Conservation (phyloP, 2,113 vertebrate genomes). For the Alexandromys fortis region DNA sequence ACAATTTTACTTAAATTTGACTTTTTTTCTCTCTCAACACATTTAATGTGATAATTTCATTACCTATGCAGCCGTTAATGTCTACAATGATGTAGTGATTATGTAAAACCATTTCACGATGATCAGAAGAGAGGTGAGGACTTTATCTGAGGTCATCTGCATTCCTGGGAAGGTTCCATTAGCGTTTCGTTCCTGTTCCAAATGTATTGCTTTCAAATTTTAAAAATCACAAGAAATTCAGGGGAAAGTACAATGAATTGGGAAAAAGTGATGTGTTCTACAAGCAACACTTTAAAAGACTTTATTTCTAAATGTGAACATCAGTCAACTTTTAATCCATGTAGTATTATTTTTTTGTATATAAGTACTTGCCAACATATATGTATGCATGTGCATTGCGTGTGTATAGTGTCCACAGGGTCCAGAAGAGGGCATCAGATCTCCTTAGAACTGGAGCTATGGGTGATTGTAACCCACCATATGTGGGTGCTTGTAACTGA, state of each 20-base stretch:
- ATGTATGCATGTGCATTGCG: not conserved
- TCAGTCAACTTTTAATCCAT: not conserved
- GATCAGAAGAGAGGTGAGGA: not conserved
- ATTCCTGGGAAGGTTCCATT: slow-evolving; percentile 30
- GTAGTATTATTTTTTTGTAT: not conserved
- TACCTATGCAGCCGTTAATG: not conserved
- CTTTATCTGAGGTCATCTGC: not conserved
- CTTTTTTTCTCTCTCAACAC: slow-evolving; percentile 37
- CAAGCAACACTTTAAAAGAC: not conserved
- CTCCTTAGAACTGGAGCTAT: not conserved
- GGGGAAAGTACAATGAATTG: not conserved
- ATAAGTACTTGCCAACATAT: not conserved
- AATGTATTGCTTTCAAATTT: slow-evolving; percentile 57
- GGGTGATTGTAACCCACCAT: not conserved
- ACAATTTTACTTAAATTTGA: slow-evolving; percentile 58
- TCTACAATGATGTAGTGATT: slow-evolving; percentile 26
- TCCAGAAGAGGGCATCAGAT: not conserved
- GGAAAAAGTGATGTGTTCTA: not conserved
- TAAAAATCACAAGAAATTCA: slow-evolving; percentile 54
- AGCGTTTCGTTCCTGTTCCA: slow-evolving; percentile 39
- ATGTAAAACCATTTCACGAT: slow-evolving; percentile 26
- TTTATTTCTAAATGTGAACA: not conserved
- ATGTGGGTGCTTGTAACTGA: not conserved
- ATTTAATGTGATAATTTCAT: slow-evolving; percentile 56
- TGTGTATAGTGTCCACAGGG: not conserved